Evolutionary conservation across 2,797 vertebrate species (phyloP), one percentile per base, ranked within the genome.

Genomic region (Sphenodon punctatus): DNA sequence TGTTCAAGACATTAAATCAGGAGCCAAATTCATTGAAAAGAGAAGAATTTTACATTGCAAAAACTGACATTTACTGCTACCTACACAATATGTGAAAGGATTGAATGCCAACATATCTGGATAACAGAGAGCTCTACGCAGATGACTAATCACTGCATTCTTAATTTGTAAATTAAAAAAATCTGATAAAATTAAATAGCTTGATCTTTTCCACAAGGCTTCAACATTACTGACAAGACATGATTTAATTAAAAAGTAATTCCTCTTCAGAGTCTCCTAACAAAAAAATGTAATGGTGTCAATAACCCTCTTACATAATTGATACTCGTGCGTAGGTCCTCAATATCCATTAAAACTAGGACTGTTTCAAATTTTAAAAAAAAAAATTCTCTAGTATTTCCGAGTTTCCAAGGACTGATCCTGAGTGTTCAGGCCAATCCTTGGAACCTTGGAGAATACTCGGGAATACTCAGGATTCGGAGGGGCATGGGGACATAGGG

Each of bases 211-310:
- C 78, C 75, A 75, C 34, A 73, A 91, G 49, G 63, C 60, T n/a
- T n/a, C 67, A 81, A 56, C 30, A 45, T 46, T 80, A 27, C 23
- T 61, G 88, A 39, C 11, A 89, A 42, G 72, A 61, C 68, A 84
- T 34, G 48, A 70, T 91, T 89, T 84, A 85, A 87, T 89, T 83
- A 87, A 48, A 70, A 79, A 17, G 8, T 55, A 45, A 82, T 85
- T 87, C 71, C 75, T 88, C 67, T 16, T 48, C 58, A 74, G 41
- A 10, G 30, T 82, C 39, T 80, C 75, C 75, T 67, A 87, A 73
- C 67, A 41, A 78, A 67, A 86, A 78, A 75, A 32, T n/a, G 20
- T 72, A 67, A 87, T 5, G 16, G 43, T 75, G 67, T 73, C 82
- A 84, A 69, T 88, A 80, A 78, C 42, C 7, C n/a, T 87, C 63